Percentiles rank a stretch among this genome's conserved stretches.
phyloP scores from a whole-genome alignment of 2,888 invertebrate genomes.

The Papilio demoleus region DNA sequence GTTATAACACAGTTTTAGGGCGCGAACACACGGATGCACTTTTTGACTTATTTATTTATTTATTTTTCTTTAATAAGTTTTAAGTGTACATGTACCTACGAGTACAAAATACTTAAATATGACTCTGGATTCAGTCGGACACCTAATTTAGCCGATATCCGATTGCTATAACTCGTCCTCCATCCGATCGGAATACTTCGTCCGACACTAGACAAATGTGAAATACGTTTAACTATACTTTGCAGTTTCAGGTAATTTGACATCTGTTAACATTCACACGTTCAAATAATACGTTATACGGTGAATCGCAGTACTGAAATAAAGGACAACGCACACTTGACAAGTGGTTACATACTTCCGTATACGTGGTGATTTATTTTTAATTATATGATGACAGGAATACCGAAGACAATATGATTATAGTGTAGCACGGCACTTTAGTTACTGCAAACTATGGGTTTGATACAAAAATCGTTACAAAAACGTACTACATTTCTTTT shows the following conservation, averaged over 20 bases:
- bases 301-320: conserved; percentile 19
- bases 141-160: no score
- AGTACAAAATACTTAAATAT: not conserved
- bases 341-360: conserved; percentile 9
- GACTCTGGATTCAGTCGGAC: not conserved
- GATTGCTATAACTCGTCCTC: no score
- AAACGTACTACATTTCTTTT: not conserved
- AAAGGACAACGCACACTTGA: conserved; percentile 21
- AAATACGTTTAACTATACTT: conserved; percentile 34
- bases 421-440: not conserved
- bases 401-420: not conserved
- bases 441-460: not conserved
- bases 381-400: not conserved
- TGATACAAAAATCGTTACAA: no score
- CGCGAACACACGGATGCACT: no score
- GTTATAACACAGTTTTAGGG: no score
- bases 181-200: not conserved
- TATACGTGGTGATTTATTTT: conserved; percentile 8
- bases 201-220: not conserved
- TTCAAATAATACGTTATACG: conserved; percentile 41
- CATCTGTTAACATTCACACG: conserved; percentile 48
- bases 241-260: conserved; percentile 45
- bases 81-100: not conserved
- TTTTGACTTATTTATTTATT: no score
- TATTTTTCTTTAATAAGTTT: no score